These are phyloP conservation scores for Turritopsis rubra DNA, from an alignment of 30 jellyfish, hydroid and myxozoan species.

Conservation along the genomic window DNA sequence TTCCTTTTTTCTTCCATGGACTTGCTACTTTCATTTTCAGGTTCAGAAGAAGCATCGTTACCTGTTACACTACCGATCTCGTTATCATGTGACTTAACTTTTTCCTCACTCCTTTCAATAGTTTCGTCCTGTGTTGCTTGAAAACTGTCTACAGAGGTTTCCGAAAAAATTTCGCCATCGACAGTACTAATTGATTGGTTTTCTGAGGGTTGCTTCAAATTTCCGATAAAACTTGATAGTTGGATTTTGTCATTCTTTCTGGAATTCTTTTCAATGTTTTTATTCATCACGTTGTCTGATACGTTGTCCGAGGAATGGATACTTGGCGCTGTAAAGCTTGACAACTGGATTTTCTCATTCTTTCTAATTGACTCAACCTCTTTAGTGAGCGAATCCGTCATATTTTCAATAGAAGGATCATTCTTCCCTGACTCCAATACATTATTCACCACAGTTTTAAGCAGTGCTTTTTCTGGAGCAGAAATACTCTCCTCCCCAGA, in stretches of 20 bases:
- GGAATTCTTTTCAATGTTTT: not conserved
- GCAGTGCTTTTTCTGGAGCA: not conserved
- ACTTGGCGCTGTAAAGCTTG: not conserved
- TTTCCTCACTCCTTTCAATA: not conserved
- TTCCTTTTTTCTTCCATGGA: not conserved
- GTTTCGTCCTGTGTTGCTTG: not conserved
- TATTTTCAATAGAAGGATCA: not conserved
- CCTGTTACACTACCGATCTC: not conserved
- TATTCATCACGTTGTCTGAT: not conserved
- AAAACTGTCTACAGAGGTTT: not conserved
- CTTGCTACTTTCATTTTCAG: slow-evolving; percentile 4
- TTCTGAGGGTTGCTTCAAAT: not conserved
- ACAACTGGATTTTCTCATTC: not conserved
- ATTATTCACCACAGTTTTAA: not conserved
- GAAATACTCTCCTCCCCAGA: not conserved
- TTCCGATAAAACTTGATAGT: not conserved
- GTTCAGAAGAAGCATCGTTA: not conserved
- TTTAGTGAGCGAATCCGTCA: not conserved
- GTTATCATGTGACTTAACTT: not conserved
- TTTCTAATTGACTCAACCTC: not conserved
- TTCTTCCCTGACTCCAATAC: not conserved
- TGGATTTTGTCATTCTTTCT: not conserved
- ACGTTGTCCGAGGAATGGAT: not conserved
- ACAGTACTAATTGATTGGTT: not conserved
- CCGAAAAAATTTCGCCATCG: not conserved